Percentiles rank a stretch among this genome's conserved stretches.
Evolutionary conservation across 1,140 invertebrate species (phyloP).

Genomic region (Planococcus citri): DNA sequence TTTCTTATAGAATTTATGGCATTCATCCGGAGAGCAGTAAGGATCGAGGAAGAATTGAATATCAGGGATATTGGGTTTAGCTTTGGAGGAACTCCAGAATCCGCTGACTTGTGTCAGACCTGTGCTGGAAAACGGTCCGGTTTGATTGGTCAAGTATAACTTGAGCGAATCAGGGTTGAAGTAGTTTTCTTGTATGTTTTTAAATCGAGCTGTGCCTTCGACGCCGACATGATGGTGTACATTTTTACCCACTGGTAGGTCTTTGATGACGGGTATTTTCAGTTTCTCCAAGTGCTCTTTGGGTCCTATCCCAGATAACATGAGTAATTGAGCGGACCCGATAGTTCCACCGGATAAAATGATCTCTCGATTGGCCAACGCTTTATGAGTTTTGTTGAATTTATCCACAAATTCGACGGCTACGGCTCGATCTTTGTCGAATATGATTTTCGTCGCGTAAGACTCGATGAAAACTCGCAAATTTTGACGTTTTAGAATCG

Average conservation of each 20-base stretch:
- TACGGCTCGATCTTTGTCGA: constrained; percentile 45
- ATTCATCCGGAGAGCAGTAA: constrained; percentile 47
- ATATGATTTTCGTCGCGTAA: constrained; percentile 54
- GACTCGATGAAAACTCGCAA: constrained; percentile 54
- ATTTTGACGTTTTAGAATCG: constrained; percentile 41
- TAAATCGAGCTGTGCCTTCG: constrained; percentile 34
- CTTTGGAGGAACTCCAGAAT: constrained; percentile 28
- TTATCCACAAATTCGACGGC: constrained; percentile 45
- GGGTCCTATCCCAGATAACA: constrained; percentile 58
- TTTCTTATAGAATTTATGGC: too few species aligned
- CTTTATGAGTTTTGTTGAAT: constrained; percentile 21
- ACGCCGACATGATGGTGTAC: constrained; percentile 41
- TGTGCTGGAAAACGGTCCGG: constrained; percentile 37
- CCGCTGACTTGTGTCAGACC: constrained; percentile 36
- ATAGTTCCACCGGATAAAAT: constrained; percentile 58
- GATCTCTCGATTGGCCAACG: constrained; percentile 42
- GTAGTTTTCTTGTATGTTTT: constrained; percentile 29
- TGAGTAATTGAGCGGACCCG: constrained; percentile 56
- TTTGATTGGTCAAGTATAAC: constrained; percentile 34
- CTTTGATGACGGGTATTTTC: constrained; percentile 36
- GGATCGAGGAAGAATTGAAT: constrained; percentile 56
- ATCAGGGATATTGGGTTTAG: constrained; percentile 27
- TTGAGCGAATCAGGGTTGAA: constrained; percentile 34
- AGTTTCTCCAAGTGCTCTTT: constrained; percentile 40
- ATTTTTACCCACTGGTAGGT: constrained; percentile 45